Conservation (phyloP, 2,888 invertebrate genomes). For the Ramazzottius varieornatus region DNA sequence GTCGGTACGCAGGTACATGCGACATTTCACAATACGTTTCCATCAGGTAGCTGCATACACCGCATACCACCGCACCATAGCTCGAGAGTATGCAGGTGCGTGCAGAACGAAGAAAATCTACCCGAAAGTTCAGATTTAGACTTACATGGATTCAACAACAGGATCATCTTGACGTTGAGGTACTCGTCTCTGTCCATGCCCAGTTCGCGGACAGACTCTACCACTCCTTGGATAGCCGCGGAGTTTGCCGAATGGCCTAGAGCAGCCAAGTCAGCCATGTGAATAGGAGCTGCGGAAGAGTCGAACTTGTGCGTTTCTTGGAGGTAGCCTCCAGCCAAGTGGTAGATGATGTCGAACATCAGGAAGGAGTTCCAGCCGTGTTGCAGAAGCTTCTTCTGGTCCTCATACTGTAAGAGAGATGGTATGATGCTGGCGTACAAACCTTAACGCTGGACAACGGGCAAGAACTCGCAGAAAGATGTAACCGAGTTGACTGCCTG, state of each 20-base stretch:
- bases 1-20: too few species aligned
- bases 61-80: too few species aligned
- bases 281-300: not conserved
- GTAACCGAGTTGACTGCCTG: too few species aligned
- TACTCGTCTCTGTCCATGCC: not conserved
- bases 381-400: conserved; percentile 3
- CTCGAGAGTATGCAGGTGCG: too few species aligned
- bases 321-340: not conserved
- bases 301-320: not conserved
- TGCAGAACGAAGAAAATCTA: too few species aligned
- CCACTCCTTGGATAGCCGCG: not conserved
- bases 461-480: not conserved
- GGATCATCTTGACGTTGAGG: conserved; percentile 1
- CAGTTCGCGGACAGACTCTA: not conserved
- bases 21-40: too few species aligned
- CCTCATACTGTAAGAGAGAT: not conserved
- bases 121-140: too few species aligned
- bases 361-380: conserved; percentile 1
- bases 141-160: not conserved
- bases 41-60: too few species aligned
- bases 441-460: not conserved
- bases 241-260: not conserved
- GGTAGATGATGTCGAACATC: conserved; percentile 4
- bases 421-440: not conserved
- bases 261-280: not conserved